Evolutionary conservation across 2,113 vertebrate species (phyloP).

Genomic region (Peromyscus leucopus): DNA sequence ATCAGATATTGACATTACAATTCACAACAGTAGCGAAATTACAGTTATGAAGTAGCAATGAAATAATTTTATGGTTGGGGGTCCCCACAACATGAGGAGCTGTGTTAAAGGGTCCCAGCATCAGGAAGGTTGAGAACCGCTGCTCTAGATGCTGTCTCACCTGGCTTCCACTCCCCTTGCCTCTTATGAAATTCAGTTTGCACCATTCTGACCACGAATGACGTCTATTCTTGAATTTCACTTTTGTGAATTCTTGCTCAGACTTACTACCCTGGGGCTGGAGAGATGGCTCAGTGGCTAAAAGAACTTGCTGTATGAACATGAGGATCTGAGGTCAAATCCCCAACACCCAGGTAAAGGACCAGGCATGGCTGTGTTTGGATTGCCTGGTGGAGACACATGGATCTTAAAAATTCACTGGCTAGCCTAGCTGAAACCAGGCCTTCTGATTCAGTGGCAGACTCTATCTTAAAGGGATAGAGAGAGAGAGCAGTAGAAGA

Average conservation of each 20-base stretch:
- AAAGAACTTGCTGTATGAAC: not conserved
- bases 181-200: not conserved
- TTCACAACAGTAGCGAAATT: not conserved
- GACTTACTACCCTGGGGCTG: not conserved
- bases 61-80: not conserved
- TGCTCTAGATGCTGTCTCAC: fast-evolving
- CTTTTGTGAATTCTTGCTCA: not conserved
- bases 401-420: not conserved
- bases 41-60: not conserved
- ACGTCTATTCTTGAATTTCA: not conserved
- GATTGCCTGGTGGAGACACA: not conserved
- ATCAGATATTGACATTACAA: not conserved
- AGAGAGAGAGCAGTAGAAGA: not conserved
- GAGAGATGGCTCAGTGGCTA: not conserved
- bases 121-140: not conserved
- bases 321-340: not conserved
- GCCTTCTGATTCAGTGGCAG: not conserved
- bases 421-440: not conserved
- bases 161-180: not conserved
- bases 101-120: not conserved
- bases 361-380: not conserved
- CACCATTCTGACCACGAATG: not conserved
- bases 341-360: not conserved
- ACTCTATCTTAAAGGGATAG: not conserved
- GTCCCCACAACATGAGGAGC: not conserved